These are phyloP conservation scores for Callaeas wilsoni DNA, from an alignment of 2,113 vertebrate genomes.

Conservation along the genomic window DNA sequence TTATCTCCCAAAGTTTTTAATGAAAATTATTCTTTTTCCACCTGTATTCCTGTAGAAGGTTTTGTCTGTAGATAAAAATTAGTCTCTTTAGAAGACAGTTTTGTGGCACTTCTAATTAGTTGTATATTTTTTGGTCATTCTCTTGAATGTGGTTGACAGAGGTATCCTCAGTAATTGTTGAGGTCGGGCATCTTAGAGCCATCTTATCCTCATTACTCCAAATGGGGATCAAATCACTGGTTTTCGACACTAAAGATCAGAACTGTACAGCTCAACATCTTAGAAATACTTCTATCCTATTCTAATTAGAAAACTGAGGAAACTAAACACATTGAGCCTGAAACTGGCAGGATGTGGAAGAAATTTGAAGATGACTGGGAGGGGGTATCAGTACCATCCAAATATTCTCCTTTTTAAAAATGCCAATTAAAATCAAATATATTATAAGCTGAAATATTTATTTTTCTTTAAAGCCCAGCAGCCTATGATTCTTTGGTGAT, in stretches of 20 bases:
- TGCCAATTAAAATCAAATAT: background rate
- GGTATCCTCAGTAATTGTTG: background rate
- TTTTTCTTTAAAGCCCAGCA: background rate
- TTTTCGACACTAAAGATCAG: background rate
- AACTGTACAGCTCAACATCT: background rate
- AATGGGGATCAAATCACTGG: background rate
- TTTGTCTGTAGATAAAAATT: background rate
- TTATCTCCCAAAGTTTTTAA: background rate
- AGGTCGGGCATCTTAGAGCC: background rate
- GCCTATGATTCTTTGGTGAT: background rate
- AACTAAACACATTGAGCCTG: background rate
- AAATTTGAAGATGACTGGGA: background rate
- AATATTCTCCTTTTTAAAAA: background rate
- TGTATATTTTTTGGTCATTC: background rate
- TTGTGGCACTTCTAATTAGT: background rate
- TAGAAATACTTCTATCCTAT: background rate
- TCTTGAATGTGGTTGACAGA: background rate
- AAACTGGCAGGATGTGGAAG: background rate
- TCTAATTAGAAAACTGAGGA: background rate
- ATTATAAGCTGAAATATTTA: background rate
- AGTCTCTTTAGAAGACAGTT: background rate
- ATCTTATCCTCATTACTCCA: background rate
- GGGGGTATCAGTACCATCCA: background rate
- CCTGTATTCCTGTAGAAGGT: background rate
- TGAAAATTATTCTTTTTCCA: background rate